Evolutionary conservation across 1,140 invertebrate genomes (phyloP), one percentile per base, ranked within the genome.

Genomic region (Brachionus rubens): DNA sequence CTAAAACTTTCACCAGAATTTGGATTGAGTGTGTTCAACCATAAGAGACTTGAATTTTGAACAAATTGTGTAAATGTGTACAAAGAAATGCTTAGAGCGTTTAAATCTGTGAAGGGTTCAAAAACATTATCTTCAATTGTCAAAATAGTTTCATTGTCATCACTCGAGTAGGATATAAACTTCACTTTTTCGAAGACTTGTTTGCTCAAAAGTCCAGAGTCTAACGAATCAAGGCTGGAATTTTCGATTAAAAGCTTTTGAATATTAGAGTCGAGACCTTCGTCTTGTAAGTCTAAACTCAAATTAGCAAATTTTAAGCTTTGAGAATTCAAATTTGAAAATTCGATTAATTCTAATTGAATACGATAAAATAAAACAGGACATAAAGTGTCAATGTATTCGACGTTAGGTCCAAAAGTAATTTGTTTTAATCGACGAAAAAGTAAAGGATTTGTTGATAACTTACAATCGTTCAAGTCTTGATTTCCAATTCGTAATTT

Each of bases 381-480:
- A 36, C 54, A 59, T 16, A 59, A 16, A 33, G 28, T 26, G 16
- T 59, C 54, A 1, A 19, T 2, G 36, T 30, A 59, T 40, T 36
- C n/a, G 2, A 59, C 54, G 36, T 21, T 21, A 1, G 28, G 14
- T 16, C 54, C 54, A 59, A 59, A 59, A 19, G 10, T 12, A 36
- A 59, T 59, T 36, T 59, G n/a, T 10, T 59, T 59, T 16, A 59
- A 33, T 12, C 33, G 28, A 36, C 54, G 28, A 59, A 59, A 59
- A 59, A 59, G 19, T 59, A 19, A 33, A 3, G 28, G 28, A 16
- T 36, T 16, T 36, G 16, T 36, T n/a, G 54, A 14, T 19, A 59
- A 10, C 3, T 59, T 33, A 36, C 54, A 59, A 33, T 16, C 19
- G 7, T 6, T 24, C 14, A 59, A 59, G 19, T 36, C 9, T 59